Evolutionary conservation across 2,113 vertebrate species (phyloP), one percentile per base, ranked within the genome.

Genomic region (Poeciliopsis occidentalis): DNA sequence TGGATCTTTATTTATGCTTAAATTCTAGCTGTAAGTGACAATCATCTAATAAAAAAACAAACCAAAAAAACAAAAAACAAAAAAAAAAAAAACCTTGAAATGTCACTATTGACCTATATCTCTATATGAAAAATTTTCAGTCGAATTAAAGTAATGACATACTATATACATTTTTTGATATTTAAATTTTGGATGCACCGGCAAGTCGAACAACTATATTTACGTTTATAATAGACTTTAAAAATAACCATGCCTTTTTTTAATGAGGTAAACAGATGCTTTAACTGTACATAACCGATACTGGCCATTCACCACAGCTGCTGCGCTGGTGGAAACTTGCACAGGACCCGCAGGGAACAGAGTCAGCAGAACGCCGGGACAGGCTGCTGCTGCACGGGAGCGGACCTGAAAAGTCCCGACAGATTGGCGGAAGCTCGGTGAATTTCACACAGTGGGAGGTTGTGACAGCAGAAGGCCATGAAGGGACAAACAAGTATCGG

Each of bases 261-360:
- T 19, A 62, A 72, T 3, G 12, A 12, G 67, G 19, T 2, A 0
- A 41, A 26, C 11, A 67, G 7, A 26, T 13, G 30, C 0, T 51
- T n/a, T 11, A 69, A 17, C 41, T 31, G 27, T 24, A 37, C 13
- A 39, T 61, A 47, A 17, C 17, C 24, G 17, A 17, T 27, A 66
- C 11, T 37, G 60, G 27, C 41, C 12, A 37, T 54, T 13, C 51
- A 27, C 64, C 66, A 29, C 3, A 44, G 75, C 32, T 72, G 60
- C 66, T 78, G 64, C 10, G 51, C 71, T 73, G 54, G 69, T 60
- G 81, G 57, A 17, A 81, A 71, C 30, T 27, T 61, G 4, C 60
- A 47, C 37, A 60, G 70, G 82, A 70, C 66, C 54, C 66, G 69
- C 64, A 47, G 69, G 80, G 62, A 54, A 31, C 26, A 32, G 30